phyloP scores from a whole-genome alignment of 2,797 vertebrate genomes.

The Pangasius djambal region DNA sequence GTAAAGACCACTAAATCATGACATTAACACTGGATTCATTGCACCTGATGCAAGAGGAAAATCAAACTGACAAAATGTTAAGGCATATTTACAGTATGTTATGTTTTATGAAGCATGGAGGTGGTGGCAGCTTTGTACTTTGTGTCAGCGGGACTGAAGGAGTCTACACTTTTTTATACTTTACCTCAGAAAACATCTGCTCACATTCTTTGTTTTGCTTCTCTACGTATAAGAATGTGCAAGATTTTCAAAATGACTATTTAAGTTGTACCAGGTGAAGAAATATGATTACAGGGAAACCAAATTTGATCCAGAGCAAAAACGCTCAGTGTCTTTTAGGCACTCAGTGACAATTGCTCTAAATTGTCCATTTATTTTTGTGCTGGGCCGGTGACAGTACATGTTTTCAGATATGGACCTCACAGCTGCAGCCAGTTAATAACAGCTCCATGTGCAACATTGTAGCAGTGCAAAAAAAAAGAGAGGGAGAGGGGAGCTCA shows the following conservation, averaged over 20 bases:
- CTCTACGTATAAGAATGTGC: conserved; percentile 46
- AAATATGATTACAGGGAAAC: conserved; percentile 58
- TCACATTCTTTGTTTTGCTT: conserved; percentile 43
- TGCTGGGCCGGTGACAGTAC: conserved; percentile 80
- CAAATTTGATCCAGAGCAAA: conserved; percentile 54
- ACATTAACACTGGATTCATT: conserved; percentile 25
- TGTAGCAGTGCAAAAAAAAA: conserved; percentile 62
- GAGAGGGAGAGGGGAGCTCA: conserved; percentile 45
- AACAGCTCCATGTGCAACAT: conserved; percentile 75
- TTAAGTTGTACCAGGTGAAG: conserved; percentile 62
- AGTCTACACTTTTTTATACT: not conserved
- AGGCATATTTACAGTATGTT: not conserved
- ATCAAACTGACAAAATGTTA: conserved; percentile 1
- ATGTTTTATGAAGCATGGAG: conserved; percentile 2
- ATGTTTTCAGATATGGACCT: conserved; percentile 79
- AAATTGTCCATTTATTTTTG: conserved; percentile 83
- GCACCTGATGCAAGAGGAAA: conserved; percentile 29
- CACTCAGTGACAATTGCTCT: conserved; percentile 75
- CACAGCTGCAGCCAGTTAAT: conserved; percentile 84
- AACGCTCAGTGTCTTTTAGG: conserved; percentile 67
- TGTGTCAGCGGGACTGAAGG: not conserved
- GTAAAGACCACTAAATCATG: conserved; percentile 14
- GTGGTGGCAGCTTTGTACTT: not conserved
- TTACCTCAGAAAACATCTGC: conserved; percentile 30
- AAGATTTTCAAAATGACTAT: conserved; percentile 47